Base-by-base conservation (phyloP, 2,888 invertebrate genomes). In the Cordilura impudica region DNA sequence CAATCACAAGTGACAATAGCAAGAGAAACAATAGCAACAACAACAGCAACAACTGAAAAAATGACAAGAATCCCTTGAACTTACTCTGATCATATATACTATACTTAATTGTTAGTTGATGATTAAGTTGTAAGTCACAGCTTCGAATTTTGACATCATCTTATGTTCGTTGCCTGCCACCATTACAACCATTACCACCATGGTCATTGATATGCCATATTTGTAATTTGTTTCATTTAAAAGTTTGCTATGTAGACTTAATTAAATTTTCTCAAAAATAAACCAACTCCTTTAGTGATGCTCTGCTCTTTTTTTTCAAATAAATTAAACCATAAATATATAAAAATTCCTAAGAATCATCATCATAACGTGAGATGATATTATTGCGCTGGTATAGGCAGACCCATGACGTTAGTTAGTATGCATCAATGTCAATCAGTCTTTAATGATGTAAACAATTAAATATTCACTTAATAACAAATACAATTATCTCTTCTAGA, bases 41-140 rank as follows among this genome's bases (percentile, higher is more conserved):
- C 21, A 69, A 12, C 35, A 0, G 26, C 53, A 8, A n/a, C 5
- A 35, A 35, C 49, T 35, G 43, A 70, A 26, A 23, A 60, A 77
- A 60, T 65, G 31, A 67, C 63, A 58, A 69, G 16, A 26, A 29
- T 39, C 14, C 14, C 23, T 8, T 49, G 21, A 4, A 8, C 19
- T 39, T 26, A 49, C 67, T 6, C 10, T 8, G 29, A 3, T 23
- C 10, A 21, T 18, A 54, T 61, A 75, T 75, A 71, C 74, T 74
- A 71, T 71, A 71, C 49, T 74, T 75, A 79, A 79, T 75, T 79
- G 71, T 63, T 75, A 63, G 71, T 43, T 58, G 79, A 75, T 67
- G 75, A 79, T 79, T 75, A 71, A 79, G 75, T 75, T 79, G 79
- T 79, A 79, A 72, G 56, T 58, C 67, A 75, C 75, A 67, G 66